Base-by-base conservation (phyloP, 1,140 invertebrate species). In the Papilio aristodemus region DNA sequence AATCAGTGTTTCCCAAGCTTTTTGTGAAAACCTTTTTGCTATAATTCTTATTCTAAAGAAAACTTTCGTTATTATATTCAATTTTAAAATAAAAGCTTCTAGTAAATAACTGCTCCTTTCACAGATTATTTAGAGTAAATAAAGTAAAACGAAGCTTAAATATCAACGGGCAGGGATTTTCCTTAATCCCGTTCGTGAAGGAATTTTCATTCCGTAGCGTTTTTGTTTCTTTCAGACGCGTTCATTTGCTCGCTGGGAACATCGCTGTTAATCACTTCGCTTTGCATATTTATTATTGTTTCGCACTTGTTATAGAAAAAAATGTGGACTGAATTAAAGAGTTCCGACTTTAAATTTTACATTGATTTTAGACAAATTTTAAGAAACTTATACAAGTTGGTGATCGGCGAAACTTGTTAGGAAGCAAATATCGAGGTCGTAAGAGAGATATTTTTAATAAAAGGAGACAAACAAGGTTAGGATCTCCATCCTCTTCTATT, bases 91-190 rank as follows among this genome's bases (percentile, higher is more conserved):
- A 46, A 46, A 54, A 11, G 46, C 46, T 11, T 54, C 11, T 22
- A 10, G 9, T 54, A 54, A 25, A 39, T 39, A 39, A 46, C 43
- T 46, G 46, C 22, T 54, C 19, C 17, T 50, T 54, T 54, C 46
- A 19, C 46, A 54, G 46, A 54, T 54, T 32, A 32, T 32, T 54
- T 54, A 8, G 22, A 54, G 19, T 54, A 25, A 54, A 54, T 54
- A 25, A 54, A 54, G 19, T 54, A 54, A 54, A 54, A 54, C 17
- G 46, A 22, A 54, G 19, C 46, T 54, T 54, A 54, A 54, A 54
- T 25, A 54, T 54, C 46, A 54, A 54, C 46, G 46, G 43, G 19
- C 46, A 54, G 46, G 46, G 46, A 54, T 54, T 54, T 54, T 54
- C 46, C 46, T 13, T 54, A 54, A 54, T 54, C 46, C 46, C 46